Conservation (phyloP, 2,113 vertebrate species). For the Aspidoscelis tigris region DNA sequence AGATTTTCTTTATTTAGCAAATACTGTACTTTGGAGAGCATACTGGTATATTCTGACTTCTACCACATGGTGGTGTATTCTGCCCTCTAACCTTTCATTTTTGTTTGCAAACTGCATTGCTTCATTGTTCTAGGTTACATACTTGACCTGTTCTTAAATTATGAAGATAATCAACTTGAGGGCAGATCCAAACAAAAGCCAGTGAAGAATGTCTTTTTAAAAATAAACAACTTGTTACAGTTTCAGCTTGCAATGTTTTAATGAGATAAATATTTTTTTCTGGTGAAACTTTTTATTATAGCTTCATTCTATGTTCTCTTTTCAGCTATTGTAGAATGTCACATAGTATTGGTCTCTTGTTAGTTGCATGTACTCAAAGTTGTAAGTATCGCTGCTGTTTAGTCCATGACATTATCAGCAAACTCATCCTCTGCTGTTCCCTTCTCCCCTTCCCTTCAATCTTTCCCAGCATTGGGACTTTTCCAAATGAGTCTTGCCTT, state of each 20-base stretch:
- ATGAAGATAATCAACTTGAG: neutral
- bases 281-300: neutral
- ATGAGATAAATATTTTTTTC: constrained; percentile 27
- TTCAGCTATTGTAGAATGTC: neutral
- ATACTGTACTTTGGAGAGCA: neutral
- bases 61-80: constrained; percentile 63
- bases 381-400: too few species aligned
- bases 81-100: constrained; percentile 22
- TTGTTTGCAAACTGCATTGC: neutral
- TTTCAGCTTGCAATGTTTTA: constrained; percentile 11
- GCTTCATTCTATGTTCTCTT: neutral
- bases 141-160: constrained; percentile 3
- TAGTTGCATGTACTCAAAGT: too few species aligned
- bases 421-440: too few species aligned
- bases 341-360: too few species aligned
- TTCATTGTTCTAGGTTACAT: constrained; percentile 9
- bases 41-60: neutral
- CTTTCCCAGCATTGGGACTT: too few species aligned
- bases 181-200: neutral
- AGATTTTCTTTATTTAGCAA: neutral
- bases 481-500: too few species aligned
- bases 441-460: too few species aligned
- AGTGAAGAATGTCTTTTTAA: neutral
- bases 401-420: too few species aligned
- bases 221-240: neutral